Conservation (phyloP, 2,113 vertebrate genomes). For the Salvelinus fontinalis region DNA sequence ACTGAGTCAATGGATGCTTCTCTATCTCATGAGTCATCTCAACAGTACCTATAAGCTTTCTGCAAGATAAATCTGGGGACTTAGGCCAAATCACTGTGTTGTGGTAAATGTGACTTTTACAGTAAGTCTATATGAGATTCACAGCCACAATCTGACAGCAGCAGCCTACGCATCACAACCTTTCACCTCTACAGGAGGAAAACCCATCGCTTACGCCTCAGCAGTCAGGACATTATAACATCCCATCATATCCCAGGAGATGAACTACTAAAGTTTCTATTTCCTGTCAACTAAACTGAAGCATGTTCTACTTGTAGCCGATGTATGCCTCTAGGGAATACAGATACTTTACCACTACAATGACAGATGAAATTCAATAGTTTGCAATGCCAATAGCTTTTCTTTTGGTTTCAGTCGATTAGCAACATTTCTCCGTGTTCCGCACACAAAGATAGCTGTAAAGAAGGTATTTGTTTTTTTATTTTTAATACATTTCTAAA, state of each 20-base stretch:
- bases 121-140: no score
- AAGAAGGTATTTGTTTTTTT: no score
- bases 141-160: no score
- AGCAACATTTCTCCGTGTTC: neutral
- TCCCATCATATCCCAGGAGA: neutral
- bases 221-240: neutral
- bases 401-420: neutral
- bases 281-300: neutral
- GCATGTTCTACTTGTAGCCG: neutral
- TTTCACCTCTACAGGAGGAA: neutral
- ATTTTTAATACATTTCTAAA: no score
- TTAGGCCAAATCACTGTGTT: no score
- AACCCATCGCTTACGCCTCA: neutral
- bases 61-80: no score
- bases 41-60: no score
- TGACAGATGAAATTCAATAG: neutral
- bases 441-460: neutral
- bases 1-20: neutral
- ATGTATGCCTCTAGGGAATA: neutral
- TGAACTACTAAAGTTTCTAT: neutral
- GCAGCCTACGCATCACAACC: neutral
- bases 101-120: no score
- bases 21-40: neutral
- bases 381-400: neutral
- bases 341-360: neutral